Evolutionary conservation across 2,888 invertebrate genomes (phyloP), one percentile per base, ranked within the genome.

Genomic region (Temnothorax rugatulus): DNA sequence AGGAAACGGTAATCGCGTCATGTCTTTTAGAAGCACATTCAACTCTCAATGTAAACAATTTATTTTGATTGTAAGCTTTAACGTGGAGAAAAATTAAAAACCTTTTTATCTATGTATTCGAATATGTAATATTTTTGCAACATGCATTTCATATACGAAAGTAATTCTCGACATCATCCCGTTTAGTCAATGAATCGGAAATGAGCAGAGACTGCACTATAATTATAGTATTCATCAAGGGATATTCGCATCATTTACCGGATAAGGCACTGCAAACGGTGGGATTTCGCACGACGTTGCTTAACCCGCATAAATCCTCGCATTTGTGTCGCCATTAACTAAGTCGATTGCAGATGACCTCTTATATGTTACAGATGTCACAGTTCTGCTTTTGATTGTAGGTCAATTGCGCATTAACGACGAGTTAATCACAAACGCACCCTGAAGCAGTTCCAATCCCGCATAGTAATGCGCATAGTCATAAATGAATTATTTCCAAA

Each of bases 351-450:
- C 89, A 89, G 89, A 89, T 86, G 86, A 76, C 83, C 89, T 89
- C 89, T 89, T 89, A 89, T 89, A 86, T 83, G 89, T 89, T 89
- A 89, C 89, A 89, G 84, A 89, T 89, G 89, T 89, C 89, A 86
- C 79, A 68, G 76, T 82, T 86, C 85, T 88, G 88, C 88, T 88
- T 88, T 84, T 76, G 86, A 82, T 88, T 85, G 81, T 83, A 81
- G 89, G 84, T 86, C 89, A 88, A 88, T 89, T 86, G 88, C 86
- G 83, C 84, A 89, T 89, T 89, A 89, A 83, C 84, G 85, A 88
- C 85, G 85, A 84, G 73, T 84, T 89, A 86, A 88, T 89, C 89
- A 86, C 84, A 82, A 87, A 82, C 84, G 63, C 44, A 68, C 69
- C 61, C 25, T 34, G 44, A 64, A 34, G 59, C 84, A 64, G 84